Conservation (phyloP, 1,140 invertebrate genomes). For the Drosophila paulistorum region DNA sequence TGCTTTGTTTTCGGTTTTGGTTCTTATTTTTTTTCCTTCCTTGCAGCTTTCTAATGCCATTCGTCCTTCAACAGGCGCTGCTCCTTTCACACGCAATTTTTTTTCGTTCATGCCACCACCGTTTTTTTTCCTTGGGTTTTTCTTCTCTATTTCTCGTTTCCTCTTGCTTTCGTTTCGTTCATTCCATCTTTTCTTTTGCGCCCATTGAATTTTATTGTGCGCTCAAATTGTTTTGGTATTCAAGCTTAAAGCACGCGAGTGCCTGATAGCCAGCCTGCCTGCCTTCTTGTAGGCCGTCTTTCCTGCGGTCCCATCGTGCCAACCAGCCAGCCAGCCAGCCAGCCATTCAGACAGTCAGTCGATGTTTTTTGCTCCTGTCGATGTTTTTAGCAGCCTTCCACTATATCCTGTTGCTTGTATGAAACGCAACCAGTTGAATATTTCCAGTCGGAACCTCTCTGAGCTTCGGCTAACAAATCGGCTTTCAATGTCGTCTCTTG, state of each 20-base stretch:
- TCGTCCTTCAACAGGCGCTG: constrained; percentile 75
- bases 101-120: constrained; percentile 9
- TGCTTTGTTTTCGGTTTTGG: not conserved
- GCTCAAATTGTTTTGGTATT: constrained; percentile 81
- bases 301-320: constrained; percentile 17
- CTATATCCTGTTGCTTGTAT: constrained; percentile 76
- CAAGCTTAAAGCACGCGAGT: constrained; percentile 79
- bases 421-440: constrained; percentile 79
- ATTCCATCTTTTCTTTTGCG: constrained; percentile 44
- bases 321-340: constrained; percentile 20
- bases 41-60: constrained; percentile 69
- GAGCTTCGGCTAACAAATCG: constrained; percentile 56
- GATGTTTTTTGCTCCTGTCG: constrained; percentile 39
- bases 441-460: constrained; percentile 63
- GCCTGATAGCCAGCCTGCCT: constrained; percentile 21
- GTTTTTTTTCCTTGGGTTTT: constrained; percentile 35
- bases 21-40: not conserved
- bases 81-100: constrained; percentile 75
- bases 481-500: constrained; percentile 13
- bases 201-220: constrained; percentile 78
- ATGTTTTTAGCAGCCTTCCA: constrained; percentile 71
- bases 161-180: constrained; percentile 21
- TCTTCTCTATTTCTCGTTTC: constrained; percentile 2
- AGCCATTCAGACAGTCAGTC: constrained; percentile 19
- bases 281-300: constrained; percentile 10